Evolutionary conservation across 2,113 vertebrate genomes (phyloP).

Genomic region (Eubucco bourcierii): DNA sequence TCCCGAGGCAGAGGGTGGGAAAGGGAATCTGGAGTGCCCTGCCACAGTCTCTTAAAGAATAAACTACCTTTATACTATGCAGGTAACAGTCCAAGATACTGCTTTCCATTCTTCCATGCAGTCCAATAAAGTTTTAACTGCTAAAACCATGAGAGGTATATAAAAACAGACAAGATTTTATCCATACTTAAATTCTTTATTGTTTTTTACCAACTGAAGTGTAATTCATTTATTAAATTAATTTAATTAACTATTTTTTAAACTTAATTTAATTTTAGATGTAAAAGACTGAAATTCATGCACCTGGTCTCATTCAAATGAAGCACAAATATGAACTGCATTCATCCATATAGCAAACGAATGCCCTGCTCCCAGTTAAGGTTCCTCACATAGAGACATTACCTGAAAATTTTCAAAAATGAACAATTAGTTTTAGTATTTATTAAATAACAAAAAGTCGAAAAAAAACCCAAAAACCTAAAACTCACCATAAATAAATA

Average conservation of each 20-base stretch:
- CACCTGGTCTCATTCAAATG: rapidly evolving
- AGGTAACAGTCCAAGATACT: not conserved
- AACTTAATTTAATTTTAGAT: not conserved
- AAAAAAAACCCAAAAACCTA: not conserved
- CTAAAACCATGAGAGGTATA: rapidly evolving
- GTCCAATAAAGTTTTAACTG: not conserved
- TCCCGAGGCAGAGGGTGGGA: no score
- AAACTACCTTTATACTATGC: not conserved
- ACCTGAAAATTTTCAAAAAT: not conserved
- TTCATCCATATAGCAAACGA: not conserved
- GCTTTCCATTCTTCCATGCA: not conserved
- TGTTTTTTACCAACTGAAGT: not conserved
- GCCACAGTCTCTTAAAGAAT: not conserved
- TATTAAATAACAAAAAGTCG: not conserved
- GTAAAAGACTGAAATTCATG: not conserved
- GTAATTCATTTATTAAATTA: not conserved
- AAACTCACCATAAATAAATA: not conserved
- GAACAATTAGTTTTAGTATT: not conserved
- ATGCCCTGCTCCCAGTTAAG: not conserved
- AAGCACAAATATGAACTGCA: rapidly evolving
- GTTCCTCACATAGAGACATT: not conserved
- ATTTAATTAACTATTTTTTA: not conserved
- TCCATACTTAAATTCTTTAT: not conserved
- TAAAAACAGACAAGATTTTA: not conserved
- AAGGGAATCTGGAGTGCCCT: no score